A percentile compares a stretch with the other conserved stretches of the same genome.
Conservation (phyloP, 2,113 vertebrate genomes). For the Shinisaurus crocodilurus region DNA sequence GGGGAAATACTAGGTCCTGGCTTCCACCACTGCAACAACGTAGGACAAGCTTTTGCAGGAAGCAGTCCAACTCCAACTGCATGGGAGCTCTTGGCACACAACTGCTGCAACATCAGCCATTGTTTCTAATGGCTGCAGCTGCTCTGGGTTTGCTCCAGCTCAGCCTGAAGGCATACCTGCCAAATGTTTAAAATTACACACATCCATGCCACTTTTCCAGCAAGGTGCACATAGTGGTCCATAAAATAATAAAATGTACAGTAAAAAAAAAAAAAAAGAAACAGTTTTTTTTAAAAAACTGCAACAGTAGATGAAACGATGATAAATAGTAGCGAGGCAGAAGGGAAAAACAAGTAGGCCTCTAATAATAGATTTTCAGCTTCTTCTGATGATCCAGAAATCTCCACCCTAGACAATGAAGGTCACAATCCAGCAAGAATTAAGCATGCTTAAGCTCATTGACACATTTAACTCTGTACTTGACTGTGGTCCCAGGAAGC, state of each 20-base stretch:
- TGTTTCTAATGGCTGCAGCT: conserved; percentile 7
- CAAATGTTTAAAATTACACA: neutral
- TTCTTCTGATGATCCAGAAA: neutral
- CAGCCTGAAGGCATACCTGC: neutral
- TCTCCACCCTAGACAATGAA: neutral
- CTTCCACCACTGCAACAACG: neutral
- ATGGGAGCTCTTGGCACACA: neutral
- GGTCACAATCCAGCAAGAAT: neutral
- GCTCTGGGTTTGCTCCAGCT: neutral
- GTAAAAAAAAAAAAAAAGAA: neutral
- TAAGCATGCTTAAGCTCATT: neutral
- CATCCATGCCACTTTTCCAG: neutral
- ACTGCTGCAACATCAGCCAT: neutral
- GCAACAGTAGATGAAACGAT: neutral
- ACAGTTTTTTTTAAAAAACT: neutral
- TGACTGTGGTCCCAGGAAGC: neutral
- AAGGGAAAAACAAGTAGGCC: neutral
- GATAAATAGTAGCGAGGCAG: neutral
- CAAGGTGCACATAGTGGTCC: neutral
- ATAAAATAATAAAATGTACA: neutral
- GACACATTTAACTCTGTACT: neutral
- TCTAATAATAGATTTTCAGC: neutral
- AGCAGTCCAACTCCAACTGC: neutral
- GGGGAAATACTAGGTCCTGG: neutral
- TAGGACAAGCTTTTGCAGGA: neutral